These are phyloP conservation scores for Goniozus legneri DNA, from an alignment of 1,140 invertebrate species.

Conservation along the genomic window DNA sequence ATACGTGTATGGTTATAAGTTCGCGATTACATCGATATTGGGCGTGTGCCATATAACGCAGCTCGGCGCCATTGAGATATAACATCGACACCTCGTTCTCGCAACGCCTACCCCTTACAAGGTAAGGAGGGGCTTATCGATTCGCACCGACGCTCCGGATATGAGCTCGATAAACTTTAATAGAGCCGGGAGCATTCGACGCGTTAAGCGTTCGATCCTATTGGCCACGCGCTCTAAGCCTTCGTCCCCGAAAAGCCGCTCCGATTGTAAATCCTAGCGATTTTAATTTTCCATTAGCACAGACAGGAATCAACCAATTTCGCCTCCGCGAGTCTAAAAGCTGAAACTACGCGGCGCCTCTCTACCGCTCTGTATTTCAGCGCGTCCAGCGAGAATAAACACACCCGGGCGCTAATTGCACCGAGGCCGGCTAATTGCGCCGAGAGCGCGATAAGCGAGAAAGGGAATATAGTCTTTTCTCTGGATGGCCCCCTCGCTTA, in stretches of 20 bases:
- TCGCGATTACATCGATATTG: not conserved
- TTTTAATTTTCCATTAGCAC: too few relatives aligned
- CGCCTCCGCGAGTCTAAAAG: too few relatives aligned
- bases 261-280: too few relatives aligned
- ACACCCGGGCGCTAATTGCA: not conserved
- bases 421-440: not conserved
- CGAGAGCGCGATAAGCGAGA: not conserved
- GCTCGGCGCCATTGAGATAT: not conserved
- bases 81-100: not conserved
- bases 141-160: too few relatives aligned
- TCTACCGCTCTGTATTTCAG: too few relatives aligned
- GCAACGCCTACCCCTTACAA: not conserved
- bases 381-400: too few relatives aligned
- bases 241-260: not conserved
- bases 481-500: too few relatives aligned
- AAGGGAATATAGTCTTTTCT: too few relatives aligned
- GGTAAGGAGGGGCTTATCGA: not conserved
- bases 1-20: not conserved
- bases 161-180: not conserved
- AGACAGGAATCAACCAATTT: too few relatives aligned
- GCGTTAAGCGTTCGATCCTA: not conserved
- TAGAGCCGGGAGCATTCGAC: not conserved
- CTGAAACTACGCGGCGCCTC: too few relatives aligned
- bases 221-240: not conserved
- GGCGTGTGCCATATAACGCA: too few relatives aligned